Percentiles rank a stretch among this genome's conserved stretches.
These are phyloP conservation scores for Mastigias papua DNA, from an alignment of 30 jellyfish, hydroid and myxozoan genomes.

Conservation along the genomic window DNA sequence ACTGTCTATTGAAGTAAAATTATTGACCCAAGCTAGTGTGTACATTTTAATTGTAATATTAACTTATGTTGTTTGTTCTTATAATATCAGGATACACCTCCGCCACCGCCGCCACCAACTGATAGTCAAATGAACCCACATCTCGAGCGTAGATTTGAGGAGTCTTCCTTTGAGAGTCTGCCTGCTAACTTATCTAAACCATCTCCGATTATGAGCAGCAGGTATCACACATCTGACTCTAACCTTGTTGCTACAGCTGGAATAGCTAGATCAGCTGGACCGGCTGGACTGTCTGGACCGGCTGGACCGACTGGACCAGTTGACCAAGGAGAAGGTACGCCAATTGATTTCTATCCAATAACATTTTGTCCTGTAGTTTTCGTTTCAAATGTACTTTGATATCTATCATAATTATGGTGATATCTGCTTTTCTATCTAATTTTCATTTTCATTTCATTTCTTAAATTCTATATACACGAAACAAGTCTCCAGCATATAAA, in stretches of 20 bases:
- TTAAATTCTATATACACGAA: no score
- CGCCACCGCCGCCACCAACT: constrained; percentile 87
- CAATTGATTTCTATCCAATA: no score
- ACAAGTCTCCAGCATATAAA: no score
- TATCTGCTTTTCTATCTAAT: no score
- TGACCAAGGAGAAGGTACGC: no score
- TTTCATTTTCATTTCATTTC: no score
- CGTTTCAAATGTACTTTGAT: no score
- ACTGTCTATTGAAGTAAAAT: background rate
- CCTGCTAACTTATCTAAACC: constrained; percentile 32
- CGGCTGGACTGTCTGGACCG: background rate
- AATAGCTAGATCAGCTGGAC: background rate
- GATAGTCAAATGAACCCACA: constrained; percentile 28
- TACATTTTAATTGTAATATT: no score
- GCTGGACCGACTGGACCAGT: no score
- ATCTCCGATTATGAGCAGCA: constrained; percentile 35
- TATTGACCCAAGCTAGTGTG: background rate
- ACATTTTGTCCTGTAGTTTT: no score
- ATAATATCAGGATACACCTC: constrained; percentile 43
- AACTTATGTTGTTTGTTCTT: background rate
- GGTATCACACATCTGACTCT: constrained; percentile 43
- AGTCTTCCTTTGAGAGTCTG: constrained; percentile 12
- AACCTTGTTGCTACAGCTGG: constrained; percentile 47
- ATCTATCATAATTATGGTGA: no score
- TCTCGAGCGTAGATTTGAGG: background rate